Evolutionary conservation across 2,113 vertebrate species (phyloP), one percentile per base, ranked within the genome.

Genomic region (Brachionichthys hirsutus): DNA sequence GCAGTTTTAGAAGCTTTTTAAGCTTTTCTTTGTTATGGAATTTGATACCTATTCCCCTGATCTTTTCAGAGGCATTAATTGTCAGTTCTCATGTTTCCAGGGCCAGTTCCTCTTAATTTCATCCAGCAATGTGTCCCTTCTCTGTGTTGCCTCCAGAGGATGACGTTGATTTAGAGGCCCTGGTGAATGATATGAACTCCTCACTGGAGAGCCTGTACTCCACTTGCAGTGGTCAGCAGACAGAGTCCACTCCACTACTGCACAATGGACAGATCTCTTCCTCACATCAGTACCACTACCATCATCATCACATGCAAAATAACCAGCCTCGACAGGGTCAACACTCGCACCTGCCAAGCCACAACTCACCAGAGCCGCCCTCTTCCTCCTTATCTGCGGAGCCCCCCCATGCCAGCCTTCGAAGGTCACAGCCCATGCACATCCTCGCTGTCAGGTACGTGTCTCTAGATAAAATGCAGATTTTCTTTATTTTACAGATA

Each of bases 161-260:
- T 30, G 95, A 98, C 0, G 93, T 96, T 59, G 97, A 98, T 81
- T 80, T 98, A 16, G 95, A 97, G 72, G 93, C 94, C 18, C 78
- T 99, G 90, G 93, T 99, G 59, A 97, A 94, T 16, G 94, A 97
- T 58, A 98, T 98, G 94, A 96, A 95, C 46, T 93, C 94, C 0
- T 98, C 97, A 0, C 86, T 97, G 81, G 96, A 98, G 82, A 95
- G 92, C 56, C 73, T 97, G 11, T 95, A 93, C 85, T 89, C 93
- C 0, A 55, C 90, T 0, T 92, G 92, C 79, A 91, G 85, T 52
- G 89, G 83, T 56, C 88, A 88, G 80, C 94, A 94, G 85, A 90
- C 91, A 6, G 96, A 97, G 54, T 89, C 92, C 0, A 74, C 84
- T 12, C 93, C 95, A 0, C 92, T 96, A 9, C 91, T 96, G 11